Evolutionary conservation across 2,888 invertebrate species (phyloP).

Genomic region (Petrolisthes cinctipes): DNA sequence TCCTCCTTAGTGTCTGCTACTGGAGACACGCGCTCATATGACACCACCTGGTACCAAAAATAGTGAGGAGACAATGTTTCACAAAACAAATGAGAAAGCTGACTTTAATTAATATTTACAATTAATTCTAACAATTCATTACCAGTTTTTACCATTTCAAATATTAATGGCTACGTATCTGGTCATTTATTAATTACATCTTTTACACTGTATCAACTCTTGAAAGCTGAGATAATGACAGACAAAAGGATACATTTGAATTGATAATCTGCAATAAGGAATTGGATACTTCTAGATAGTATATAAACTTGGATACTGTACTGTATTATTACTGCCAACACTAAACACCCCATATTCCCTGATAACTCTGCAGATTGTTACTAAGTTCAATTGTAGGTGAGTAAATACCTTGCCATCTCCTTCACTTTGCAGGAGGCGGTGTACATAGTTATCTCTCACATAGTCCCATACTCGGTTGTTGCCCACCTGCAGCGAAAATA

Average conservation of each 20-base stretch:
- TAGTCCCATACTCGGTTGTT: conserved; percentile 99
- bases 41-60: conserved; percentile 50
- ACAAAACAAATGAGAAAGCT: no score
- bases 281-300: neutral
- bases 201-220: no score
- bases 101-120: no score
- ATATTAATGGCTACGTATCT: no score
- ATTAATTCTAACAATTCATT: no score
- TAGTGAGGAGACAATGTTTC: no score
- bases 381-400: neutral
- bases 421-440: conserved; percentile 89
- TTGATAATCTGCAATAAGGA: neutral
- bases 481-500: conserved; percentile 95
- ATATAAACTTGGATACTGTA: no score
- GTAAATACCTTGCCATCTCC: conserved; percentile 66
- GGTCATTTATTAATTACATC: no score
- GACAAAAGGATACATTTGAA: neutral
- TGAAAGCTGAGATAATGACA: neutral
- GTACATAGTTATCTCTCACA: conserved; percentile 96
- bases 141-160: no score
- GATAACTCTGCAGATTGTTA: no score
- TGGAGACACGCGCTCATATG: conserved; percentile 59
- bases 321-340: no score
- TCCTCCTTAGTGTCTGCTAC: conserved; percentile 62
- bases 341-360: no score